A percentile compares a stretch with the other conserved stretches of the same genome.
phyloP scores from a whole-genome alignment of 2,113 vertebrate genomes.

The Sphyrna mokarran region DNA sequence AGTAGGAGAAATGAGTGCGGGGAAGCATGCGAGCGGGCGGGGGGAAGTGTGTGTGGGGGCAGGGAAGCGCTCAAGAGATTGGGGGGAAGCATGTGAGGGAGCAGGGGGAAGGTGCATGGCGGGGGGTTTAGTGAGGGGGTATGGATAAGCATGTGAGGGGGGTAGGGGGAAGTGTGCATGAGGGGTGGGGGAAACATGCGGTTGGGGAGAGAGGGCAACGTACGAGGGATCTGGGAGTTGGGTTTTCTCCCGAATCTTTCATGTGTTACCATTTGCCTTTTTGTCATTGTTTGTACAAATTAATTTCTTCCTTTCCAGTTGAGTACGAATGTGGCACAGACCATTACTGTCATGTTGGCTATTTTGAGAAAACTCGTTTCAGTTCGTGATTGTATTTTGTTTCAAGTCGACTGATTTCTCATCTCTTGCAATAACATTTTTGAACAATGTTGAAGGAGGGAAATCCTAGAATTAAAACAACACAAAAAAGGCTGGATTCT shows the following conservation, averaged over 20 bases:
- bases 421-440: background rate
- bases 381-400: background rate
- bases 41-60: too few relatives aligned
- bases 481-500: background rate
- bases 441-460: background rate
- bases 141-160: too few relatives aligned
- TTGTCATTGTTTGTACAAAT: background rate
- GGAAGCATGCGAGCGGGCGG: too few relatives aligned
- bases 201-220: too few relatives aligned
- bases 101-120: too few relatives aligned
- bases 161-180: too few relatives aligned
- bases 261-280: background rate
- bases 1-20: too few relatives aligned
- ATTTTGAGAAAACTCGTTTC: background rate
- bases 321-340: background rate
- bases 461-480: background rate
- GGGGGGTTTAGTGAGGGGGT: too few relatives aligned
- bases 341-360: background rate
- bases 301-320: slow-evolving; percentile 2
- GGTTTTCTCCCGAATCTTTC: background rate
- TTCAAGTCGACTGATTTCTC: background rate
- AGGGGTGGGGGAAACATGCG: too few relatives aligned
- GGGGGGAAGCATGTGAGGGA: too few relatives aligned
- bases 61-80: too few relatives aligned
- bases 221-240: background rate